Conservation (phyloP, 35 echinoderm and acorn worm species). For the Stichopus chloronotus region DNA sequence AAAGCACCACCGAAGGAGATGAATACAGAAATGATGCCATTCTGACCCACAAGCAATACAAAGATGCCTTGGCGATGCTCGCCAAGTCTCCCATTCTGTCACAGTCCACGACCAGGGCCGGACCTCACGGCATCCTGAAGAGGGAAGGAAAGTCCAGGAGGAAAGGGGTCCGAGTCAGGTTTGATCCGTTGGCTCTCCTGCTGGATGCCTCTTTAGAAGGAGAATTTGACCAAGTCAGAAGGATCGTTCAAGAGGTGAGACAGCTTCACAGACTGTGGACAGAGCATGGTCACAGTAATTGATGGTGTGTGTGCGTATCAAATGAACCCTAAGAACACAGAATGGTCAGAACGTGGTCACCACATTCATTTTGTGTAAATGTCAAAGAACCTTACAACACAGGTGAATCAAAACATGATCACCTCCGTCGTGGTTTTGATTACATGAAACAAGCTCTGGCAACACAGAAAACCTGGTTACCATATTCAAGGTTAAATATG, state of each 20-base stretch:
- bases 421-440: no score
- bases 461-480: no score
- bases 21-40: slow-evolving; percentile 83
- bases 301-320: no score
- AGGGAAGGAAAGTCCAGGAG: slow-evolving; percentile 61
- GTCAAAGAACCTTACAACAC: no score
- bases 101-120: slow-evolving; percentile 45
- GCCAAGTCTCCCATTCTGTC: slow-evolving; percentile 63
- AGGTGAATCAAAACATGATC: no score
- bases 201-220: slow-evolving; percentile 97
- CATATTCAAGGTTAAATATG: no score
- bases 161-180: slow-evolving; percentile 77
- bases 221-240: slow-evolving; percentile 92
- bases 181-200: slow-evolving; percentile 94
- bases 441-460: no score
- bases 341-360: no score
- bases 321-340: no score
- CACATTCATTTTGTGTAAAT: no score
- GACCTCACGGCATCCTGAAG: slow-evolving; percentile 81
- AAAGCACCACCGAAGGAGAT: slow-evolving; percentile 12
- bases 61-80: slow-evolving; percentile 70
- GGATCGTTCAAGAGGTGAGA: slow-evolving; percentile 94
- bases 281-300: background rate
- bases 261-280: background rate
- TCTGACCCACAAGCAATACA: slow-evolving; percentile 88